These are phyloP conservation scores for Pseudomugil gertrudae DNA, from an alignment of 2,797 vertebrate species.

Conservation along the genomic window DNA sequence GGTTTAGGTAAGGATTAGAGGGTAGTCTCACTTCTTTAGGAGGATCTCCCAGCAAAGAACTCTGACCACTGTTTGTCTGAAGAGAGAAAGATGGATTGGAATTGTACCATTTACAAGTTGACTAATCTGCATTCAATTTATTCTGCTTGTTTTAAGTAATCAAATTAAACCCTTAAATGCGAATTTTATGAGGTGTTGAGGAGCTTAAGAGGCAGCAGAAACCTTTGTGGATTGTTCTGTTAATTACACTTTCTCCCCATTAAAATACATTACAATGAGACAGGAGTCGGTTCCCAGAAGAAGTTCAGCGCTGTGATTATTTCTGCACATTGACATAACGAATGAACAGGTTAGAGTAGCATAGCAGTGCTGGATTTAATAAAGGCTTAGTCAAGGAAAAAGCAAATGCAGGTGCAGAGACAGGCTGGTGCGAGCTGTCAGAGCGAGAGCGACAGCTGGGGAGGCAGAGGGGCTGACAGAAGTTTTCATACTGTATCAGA, in stretches of 20 bases:
- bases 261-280: slow-evolving; percentile 51
- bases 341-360: slow-evolving; percentile 27
- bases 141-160: background rate
- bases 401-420: slow-evolving; percentile 17
- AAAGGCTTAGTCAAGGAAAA: background rate
- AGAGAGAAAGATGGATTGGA: slow-evolving; percentile 16
- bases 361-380: slow-evolving; percentile 25
- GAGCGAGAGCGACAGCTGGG: background rate
- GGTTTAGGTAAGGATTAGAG: slow-evolving; percentile 95
- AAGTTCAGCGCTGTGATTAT: slow-evolving; percentile 54
- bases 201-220: slow-evolving; percentile 16
- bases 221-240: slow-evolving; percentile 36
- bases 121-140: background rate
- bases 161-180: slow-evolving; percentile 13
- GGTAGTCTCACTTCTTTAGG: slow-evolving; percentile 94
- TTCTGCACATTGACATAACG: slow-evolving; percentile 33
- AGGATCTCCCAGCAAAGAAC: slow-evolving; percentile 92
- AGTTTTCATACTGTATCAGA: background rate
- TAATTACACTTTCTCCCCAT: slow-evolving; percentile 67
- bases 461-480: slow-evolving; percentile 3
- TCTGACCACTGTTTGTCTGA: slow-evolving; percentile 85
- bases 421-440: slow-evolving; percentile 12
- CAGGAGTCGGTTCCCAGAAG: slow-evolving; percentile 48
- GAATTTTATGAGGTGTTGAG: slow-evolving; percentile 23
- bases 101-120: background rate